A percentile compares a stretch with the other conserved stretches of the same genome.
phyloP scores from a whole-genome alignment of 2,888 invertebrate genomes.

The Nemoura dubitans region DNA sequence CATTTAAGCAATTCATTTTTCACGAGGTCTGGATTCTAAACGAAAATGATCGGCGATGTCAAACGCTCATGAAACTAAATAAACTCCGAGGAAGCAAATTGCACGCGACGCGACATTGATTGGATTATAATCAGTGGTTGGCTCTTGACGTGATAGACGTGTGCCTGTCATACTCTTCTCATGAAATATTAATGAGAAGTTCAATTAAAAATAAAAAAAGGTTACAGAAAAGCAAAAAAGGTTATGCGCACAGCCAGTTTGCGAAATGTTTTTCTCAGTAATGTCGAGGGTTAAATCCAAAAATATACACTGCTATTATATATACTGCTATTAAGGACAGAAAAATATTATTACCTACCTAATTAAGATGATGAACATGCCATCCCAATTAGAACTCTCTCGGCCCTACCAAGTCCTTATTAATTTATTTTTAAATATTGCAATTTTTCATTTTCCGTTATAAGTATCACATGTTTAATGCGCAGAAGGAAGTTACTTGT shows the following conservation, averaged over 20 bases:
- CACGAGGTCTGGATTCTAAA: neutral
- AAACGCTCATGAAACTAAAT: conserved; percentile 13
- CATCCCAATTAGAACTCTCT: no score
- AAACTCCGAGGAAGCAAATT: neutral
- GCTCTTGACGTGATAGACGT: conserved; percentile 26
- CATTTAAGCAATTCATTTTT: neutral
- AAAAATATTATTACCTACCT: neutral
- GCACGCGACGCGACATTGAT: conserved; percentile 26
- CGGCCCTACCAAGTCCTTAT: neutral
- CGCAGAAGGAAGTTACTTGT: neutral
- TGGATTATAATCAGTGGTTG: conserved; percentile 30
- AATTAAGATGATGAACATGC: no score
- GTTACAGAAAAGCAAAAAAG: no score
- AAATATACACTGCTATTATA: no score
- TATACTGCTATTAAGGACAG: neutral
- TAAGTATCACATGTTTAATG: neutral
- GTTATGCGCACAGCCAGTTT: no score
- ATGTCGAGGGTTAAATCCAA: no score
- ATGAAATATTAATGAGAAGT: conserved; percentile 26
- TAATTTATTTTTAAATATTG: no score
- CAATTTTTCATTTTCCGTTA: neutral
- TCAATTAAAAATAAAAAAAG: conserved; percentile 25
- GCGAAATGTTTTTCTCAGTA: no score
- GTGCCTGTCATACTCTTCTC: conserved; percentile 3
- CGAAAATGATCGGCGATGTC: conserved; percentile 18